A percentile compares a stretch with the other conserved stretches of the same genome.
These are phyloP conservation scores for Omphaloscelis lunosa DNA, from an alignment of 2,888 invertebrate genomes.

Conservation along the genomic window DNA sequence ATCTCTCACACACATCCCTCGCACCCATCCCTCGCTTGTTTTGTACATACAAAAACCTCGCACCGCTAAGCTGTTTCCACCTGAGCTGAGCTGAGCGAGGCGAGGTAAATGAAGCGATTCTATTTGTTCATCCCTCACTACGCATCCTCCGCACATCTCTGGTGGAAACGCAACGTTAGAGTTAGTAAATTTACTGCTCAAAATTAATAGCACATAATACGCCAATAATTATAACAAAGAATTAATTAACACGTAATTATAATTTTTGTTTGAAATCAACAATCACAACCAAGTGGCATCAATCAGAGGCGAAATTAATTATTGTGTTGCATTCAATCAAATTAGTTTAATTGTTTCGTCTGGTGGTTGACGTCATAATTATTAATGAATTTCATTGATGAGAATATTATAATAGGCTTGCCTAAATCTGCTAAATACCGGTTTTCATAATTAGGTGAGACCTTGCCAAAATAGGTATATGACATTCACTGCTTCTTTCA, in stretches of 20 bases:
- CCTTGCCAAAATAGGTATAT: not conserved
- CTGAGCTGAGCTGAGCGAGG: too few species aligned
- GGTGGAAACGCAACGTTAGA: too few species aligned
- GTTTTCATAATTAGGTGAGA: not conserved
- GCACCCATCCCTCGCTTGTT: too few species aligned
- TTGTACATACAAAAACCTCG: too few species aligned
- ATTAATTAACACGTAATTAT: not conserved
- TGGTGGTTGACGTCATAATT: not conserved
- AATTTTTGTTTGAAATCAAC: not conserved
- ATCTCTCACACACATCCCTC: too few species aligned
- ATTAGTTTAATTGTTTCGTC: not conserved
- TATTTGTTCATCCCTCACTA: too few species aligned
- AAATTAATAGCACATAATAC: not conserved
- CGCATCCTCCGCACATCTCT: too few species aligned
- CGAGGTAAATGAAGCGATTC: too few species aligned
- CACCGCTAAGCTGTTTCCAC: too few species aligned
- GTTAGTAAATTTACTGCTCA: not conserved
- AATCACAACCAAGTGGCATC: not conserved
- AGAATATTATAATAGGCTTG: too few species aligned
- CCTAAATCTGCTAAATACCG: not conserved
- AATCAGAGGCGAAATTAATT: not conserved
- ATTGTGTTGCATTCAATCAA: not conserved
- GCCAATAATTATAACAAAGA: not conserved
- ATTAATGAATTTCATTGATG: not conserved
- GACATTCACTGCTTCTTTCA: not conserved